These are phyloP conservation scores for Panthera tigris DNA, from an alignment of 2,113 vertebrate genomes.

Conservation along the genomic window DNA sequence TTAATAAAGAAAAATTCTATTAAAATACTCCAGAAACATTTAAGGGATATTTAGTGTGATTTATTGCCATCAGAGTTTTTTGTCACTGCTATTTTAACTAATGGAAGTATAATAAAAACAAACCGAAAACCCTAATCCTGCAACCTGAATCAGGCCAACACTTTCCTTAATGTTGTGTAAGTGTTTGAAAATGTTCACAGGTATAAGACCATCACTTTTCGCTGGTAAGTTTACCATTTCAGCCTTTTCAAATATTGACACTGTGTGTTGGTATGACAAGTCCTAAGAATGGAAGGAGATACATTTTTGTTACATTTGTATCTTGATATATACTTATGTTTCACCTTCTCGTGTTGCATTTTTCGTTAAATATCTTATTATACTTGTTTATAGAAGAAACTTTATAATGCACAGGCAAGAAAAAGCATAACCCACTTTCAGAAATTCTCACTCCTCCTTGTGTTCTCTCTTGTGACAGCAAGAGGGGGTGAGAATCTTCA, in stretches of 20 bases:
- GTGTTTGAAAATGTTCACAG: background rate
- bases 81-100: background rate
- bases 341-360: background rate
- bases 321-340: background rate
- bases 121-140: background rate
- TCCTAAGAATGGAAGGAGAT: background rate
- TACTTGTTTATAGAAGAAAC: background rate
- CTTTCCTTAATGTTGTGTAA: background rate
- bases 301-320: background rate
- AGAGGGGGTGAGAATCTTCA: conserved; percentile 95
- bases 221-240: background rate
- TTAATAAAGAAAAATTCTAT: conserved; percentile 9
- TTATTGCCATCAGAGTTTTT: background rate
- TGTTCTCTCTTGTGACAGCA: conserved; percentile 85
- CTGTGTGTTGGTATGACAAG: background rate
- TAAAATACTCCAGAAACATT: background rate
- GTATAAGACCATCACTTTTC: background rate
- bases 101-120: background rate
- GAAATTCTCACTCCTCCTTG: background rate
- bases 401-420: background rate
- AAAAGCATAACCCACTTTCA: background rate
- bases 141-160: background rate
- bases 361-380: background rate
- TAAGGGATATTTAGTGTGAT: background rate
- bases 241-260: background rate